A percentile compares a stretch with the other conserved stretches of the same genome.
Evolutionary conservation across 2,113 vertebrate genomes (phyloP).

Genomic region (Glareola pratincola): DNA sequence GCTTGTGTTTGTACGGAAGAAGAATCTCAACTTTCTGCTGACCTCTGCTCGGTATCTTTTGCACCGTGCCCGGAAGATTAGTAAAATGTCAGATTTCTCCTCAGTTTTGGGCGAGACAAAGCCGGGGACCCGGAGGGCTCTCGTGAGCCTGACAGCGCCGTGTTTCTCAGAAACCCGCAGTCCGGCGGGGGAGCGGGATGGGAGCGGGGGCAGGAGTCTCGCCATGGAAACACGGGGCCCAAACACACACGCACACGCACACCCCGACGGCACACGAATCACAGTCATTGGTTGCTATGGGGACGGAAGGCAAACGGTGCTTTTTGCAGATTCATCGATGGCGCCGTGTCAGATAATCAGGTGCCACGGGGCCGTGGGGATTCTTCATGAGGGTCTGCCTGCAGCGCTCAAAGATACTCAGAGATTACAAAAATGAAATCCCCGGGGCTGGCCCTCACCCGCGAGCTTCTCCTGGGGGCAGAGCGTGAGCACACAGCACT

Average conservation of each 20-base stretch:
- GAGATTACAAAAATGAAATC: background rate
- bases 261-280: background rate
- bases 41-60: background rate
- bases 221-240: background rate
- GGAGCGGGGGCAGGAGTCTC: background rate
- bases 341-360: background rate
- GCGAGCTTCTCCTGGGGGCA: rapidly evolving
- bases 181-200: background rate
- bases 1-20: background rate
- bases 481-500: background rate
- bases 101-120: background rate
- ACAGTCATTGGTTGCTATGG: constrained; percentile 30
- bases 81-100: background rate
- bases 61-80: rapidly evolving
- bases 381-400: background rate
- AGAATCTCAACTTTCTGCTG: background rate
- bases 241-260: background rate
- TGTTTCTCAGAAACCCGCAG: background rate
- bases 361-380: background rate
- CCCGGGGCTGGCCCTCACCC: background rate
- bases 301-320: background rate
- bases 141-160: background rate
- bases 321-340: background rate
- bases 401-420: background rate
- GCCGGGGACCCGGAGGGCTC: background rate